Evolutionary conservation across 92 coral and sea anemone species (phyloP), one percentile per base, ranked within the genome.

Genomic region (Epizoanthus illoricatus): DNA sequence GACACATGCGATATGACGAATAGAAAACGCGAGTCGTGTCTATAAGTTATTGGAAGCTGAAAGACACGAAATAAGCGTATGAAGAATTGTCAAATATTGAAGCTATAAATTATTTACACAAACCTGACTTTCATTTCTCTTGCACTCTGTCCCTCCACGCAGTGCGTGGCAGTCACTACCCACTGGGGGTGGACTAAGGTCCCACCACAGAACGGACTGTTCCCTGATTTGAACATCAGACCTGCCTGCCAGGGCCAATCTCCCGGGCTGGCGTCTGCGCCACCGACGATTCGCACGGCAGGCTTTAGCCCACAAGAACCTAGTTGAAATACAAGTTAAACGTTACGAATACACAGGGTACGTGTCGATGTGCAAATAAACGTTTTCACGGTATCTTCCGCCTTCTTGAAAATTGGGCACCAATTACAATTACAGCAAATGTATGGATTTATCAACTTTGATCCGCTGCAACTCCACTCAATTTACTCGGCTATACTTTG

Each of bases 261-360:
- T 20, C 81, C 81, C n/a, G 39, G 59, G 0, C 74, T 84, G n/a
- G 89, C 89, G 64, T 81, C 86, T 5, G 65, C 60, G 8, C 86
- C 89, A 5, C 89, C 89, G 2, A 86, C 89, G 13, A 86, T 86
- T 19, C 89, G 70, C 9, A 80, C 86, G 20, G 64, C 76, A 0
- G 89, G 89, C 33, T 89, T 87, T 42, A 70, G 75, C 13, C 92
- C 92, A 68, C 87, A 85, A 39, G 80, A 85, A 23, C 89, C 86
- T 80, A 69, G 20, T 7, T 18, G 28, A 18, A 11, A 7, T 23
- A 33, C 3, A 21, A 54, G 36, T 28, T 2, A 54, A 23, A 8
- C 10, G 21, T 3, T 8, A 11, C n/a, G 54, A 45, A 20, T 6
- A 5, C 19, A 6, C 9, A 19, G 2, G 20, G 8, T 18, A 61